Base-by-base conservation (phyloP, 2,797 vertebrate species). In the Trachurus trachurus region DNA sequence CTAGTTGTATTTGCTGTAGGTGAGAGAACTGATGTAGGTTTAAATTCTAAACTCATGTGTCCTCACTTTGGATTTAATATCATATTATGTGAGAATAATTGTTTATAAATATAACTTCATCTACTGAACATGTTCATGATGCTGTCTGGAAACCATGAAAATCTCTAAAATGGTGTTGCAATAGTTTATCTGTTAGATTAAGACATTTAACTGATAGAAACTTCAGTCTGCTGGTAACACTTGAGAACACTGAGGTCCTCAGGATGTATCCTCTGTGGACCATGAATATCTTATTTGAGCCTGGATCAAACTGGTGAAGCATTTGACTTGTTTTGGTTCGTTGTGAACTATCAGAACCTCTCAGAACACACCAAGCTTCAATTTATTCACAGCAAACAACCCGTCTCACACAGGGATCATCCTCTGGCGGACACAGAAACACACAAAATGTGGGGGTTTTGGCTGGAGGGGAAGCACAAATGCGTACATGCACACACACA, bases 401-500 rank as follows among this genome's bases (percentile, higher is more conserved):
- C 13, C 44, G 9, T 39, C 45, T 44, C 34, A 50, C 21, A 39
- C 49, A 39, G 50, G 49, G 9, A 71, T 16, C 44, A 37, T 66
- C 26, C 85, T 61, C 85, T 44, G 44, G 19, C 10, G 17, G 15
- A 73, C 52, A 50, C 40, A 80, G 0, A 12, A 17, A 61, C 37
- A 83, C 40, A 81, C 39, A 74, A 34, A 70, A 42, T 59, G 37
- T 10, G 31, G 3, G 3, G 19, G 13, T 39, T 71, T 52, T 53
- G 53, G 42, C 42, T 59, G 45, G 53, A 42, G 26, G 61, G 26
- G 61, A 75, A 69, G 59, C 72, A 71, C 42, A 80, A 29, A 62
- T 9, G 42, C 29, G 45, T 67, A 66, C 84, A 88, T 78, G 60
- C 77, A 84, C 58, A 71, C 70, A 85, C 82, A 80, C 26, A 26